Evolutionary conservation across 2,888 invertebrate genomes (phyloP), one percentile per base, ranked within the genome.

Genomic region (Troides oblongomaculatus): DNA sequence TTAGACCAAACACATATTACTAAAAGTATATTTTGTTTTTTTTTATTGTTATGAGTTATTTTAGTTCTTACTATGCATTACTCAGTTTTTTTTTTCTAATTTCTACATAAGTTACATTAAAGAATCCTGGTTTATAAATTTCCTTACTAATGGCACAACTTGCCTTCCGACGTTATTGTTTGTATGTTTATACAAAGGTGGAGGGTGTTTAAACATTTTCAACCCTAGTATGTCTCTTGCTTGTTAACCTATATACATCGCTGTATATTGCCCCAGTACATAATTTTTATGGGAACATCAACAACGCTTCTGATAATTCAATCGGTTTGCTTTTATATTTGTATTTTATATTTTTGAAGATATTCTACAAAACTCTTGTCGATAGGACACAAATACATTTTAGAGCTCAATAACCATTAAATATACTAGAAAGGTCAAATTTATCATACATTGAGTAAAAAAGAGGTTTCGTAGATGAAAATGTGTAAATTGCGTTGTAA

Each of bases 401-500:
- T 46, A 4, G 14, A 17, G 46, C 12, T 12, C 46, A 12, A 12
- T 46, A 8, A 46, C 14, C 46, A 12, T 53, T 53, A 53, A 53
- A 53, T 53, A n/a, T 1, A n/a, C 18, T 6, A 53, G 18, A 53
- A 53, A 5, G 3, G n/a, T 53, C 7, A 7, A n/a, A n/a, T 17
- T 43, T 43, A 0, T 46, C 1, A 12, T 3, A 14, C 46, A 46
- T 46, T 46, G 46, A 46, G 2, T 46, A 14, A 46, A 0, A 50
- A 53, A n/a, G 18, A 53, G 6, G 53, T 53, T n/a, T n/a, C 7
- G 6, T n/a, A 58, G 25, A 36, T 56, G 18, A 58, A 61, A 21
- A 57, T 46, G 58, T 46, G 36, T 58, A 59, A 58, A 58, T 70
- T 66, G 18, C 50, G 68, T 76, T 69, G 62, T 71, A 80, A 85